phyloP scores from a whole-genome alignment of 2,113 vertebrate species.

The Numida meleagris region DNA sequence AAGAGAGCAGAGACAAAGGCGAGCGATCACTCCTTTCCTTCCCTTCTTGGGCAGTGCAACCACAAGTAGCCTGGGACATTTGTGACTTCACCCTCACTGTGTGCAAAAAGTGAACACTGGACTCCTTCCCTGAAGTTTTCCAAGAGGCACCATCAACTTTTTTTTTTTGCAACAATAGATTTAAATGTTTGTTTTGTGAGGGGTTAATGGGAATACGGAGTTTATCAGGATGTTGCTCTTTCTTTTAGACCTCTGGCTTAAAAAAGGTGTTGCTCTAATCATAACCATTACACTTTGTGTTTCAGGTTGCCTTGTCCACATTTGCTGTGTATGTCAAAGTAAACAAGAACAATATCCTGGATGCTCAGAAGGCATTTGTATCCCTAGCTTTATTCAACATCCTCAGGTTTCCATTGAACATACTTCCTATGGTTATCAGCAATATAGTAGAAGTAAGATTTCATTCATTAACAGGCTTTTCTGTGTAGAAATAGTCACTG shows the following conservation, averaged over 20 bases:
- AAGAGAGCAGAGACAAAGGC: neutral
- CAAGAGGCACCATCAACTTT: neutral
- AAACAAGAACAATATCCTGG: constrained; percentile 82
- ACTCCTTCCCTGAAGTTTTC: neutral
- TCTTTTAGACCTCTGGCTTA: neutral
- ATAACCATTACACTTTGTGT: neutral
- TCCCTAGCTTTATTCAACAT: constrained; percentile 95
- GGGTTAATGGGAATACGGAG: rapidly evolving
- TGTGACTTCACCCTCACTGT: neutral
- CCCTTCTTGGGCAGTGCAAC: neutral
- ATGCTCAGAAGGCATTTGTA: constrained; percentile 93
- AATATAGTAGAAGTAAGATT: constrained; percentile 89
- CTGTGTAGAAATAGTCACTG: neutral
- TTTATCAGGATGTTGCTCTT: neutral
- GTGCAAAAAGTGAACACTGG: neutral
- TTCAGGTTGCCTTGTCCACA: constrained; percentile 84
- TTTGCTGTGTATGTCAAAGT: constrained; percentile 86
- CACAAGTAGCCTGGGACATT: neutral
- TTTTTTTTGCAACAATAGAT: neutral
- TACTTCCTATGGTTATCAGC: constrained; percentile 97
- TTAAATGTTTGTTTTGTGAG: neutral
- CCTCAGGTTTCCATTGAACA: constrained; percentile 92
- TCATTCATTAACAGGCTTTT: neutral
- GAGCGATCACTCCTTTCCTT: neutral
- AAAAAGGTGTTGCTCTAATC: neutral